Evolutionary conservation across 2,888 invertebrate species (phyloP).

Genomic region (Augochlorella aurata): DNA sequence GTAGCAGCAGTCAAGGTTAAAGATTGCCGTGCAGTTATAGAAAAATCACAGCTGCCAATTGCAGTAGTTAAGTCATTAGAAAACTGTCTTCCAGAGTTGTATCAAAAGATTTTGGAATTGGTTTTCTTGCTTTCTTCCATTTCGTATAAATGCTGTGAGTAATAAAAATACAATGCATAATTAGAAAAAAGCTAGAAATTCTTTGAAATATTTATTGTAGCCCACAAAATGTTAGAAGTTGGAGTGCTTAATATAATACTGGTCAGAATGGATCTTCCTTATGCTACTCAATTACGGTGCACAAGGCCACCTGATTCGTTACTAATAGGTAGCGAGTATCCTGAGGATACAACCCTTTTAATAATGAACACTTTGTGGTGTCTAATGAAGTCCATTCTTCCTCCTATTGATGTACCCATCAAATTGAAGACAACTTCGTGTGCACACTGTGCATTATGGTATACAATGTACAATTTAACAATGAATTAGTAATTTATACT

Average conservation of each 20-base stretch:
- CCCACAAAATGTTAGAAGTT: conserved; percentile 75
- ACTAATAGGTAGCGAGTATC: conserved; percentile 51
- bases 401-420: conserved; percentile 29
- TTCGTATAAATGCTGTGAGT: conserved; percentile 76
- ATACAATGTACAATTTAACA: conserved; percentile 22
- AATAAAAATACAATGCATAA: neutral
- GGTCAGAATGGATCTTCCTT: conserved; percentile 76
- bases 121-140: conserved; percentile 70
- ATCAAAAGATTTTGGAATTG: conserved; percentile 74
- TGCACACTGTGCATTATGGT: conserved; percentile 70
- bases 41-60: conserved; percentile 77
- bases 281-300: conserved; percentile 65
- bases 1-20: conserved; percentile 62
- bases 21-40: conserved; percentile 68
- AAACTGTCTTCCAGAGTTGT: conserved; percentile 73
- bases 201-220: conserved; percentile 63
- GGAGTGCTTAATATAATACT: conserved; percentile 77
- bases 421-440: conserved; percentile 48
- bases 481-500: neutral
- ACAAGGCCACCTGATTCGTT: conserved; percentile 53
- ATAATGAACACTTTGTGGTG: conserved; percentile 70
- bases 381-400: conserved; percentile 66
- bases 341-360: conserved; percentile 53
- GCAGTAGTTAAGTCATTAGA: conserved; percentile 75
- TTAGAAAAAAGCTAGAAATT: neutral